phyloP scores from a whole-genome alignment of 2,113 vertebrate genomes.

The Prolemur simus region DNA sequence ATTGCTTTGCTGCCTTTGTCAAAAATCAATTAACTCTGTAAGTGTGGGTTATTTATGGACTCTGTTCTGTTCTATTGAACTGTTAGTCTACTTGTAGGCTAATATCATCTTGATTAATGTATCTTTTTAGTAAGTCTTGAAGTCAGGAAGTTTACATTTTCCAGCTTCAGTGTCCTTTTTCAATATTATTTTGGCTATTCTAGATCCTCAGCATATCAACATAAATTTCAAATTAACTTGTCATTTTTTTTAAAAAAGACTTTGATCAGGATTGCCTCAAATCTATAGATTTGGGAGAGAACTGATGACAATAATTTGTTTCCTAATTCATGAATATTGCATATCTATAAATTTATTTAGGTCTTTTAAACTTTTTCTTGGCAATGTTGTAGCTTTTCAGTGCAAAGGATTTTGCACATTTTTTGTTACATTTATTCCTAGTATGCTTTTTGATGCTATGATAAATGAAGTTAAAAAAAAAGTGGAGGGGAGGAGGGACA shows the following conservation, averaged over 20 bases:
- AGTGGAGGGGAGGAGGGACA: no score
- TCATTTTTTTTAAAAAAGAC: background rate
- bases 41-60: background rate
- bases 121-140: background rate
- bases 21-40: conserved; percentile 13
- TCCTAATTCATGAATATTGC: background rate
- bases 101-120: background rate
- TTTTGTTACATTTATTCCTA: conserved; percentile 28
- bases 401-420: background rate
- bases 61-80: background rate
- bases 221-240: background rate
- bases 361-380: conserved; percentile 1
- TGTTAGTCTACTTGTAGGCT: background rate
- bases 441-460: background rate
- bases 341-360: background rate
- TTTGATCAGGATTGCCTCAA: background rate
- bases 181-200: background rate
- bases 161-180: background rate
- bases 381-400: background rate
- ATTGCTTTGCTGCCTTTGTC: background rate
- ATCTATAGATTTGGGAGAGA: background rate
- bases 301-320: background rate
- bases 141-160: background rate
- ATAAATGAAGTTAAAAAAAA: background rate
- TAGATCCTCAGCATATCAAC: background rate